Evolutionary conservation across 2,888 invertebrate species (phyloP).

Genomic region (Heliconius hortense): DNA sequence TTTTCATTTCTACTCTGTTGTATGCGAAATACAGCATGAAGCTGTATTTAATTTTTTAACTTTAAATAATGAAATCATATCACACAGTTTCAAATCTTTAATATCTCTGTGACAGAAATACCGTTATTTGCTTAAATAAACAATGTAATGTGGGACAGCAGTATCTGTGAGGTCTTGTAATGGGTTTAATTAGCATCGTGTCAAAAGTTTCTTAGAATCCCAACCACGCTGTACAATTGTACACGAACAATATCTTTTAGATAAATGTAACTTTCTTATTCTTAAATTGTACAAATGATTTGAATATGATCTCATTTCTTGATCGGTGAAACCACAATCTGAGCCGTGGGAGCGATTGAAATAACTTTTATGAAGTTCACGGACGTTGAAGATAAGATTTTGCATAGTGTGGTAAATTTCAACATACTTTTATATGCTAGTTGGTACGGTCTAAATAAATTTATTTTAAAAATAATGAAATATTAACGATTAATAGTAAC

Average conservation of each 20-base stretch:
- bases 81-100: constrained; percentile 11
- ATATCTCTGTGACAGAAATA: not conserved
- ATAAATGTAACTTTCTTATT: constrained; percentile 28
- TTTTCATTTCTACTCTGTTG: no score
- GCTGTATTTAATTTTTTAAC: no score
- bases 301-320: constrained; percentile 13
- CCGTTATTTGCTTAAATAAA: constrained; percentile 32
- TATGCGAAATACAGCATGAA: not conserved
- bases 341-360: constrained; percentile 23
- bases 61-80: not conserved
- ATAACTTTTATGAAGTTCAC: constrained; percentile 7
- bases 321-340: constrained; percentile 11
- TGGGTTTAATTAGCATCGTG: constrained; percentile 37
- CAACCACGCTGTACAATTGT: constrained; percentile 32
- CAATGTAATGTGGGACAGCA: constrained; percentile 27
- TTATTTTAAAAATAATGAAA: no score
- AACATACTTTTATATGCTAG: not conserved
- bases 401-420: not conserved
- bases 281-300: constrained; percentile 18
- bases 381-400: constrained; percentile 6
- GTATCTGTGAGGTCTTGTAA: constrained; percentile 30
- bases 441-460: not conserved
- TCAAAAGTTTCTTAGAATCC: constrained; percentile 35
- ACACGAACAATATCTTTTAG: constrained; percentile 19
- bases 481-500: no score